Conservation (phyloP, 2,113 vertebrate genomes). For the Otolemur garnettii region DNA sequence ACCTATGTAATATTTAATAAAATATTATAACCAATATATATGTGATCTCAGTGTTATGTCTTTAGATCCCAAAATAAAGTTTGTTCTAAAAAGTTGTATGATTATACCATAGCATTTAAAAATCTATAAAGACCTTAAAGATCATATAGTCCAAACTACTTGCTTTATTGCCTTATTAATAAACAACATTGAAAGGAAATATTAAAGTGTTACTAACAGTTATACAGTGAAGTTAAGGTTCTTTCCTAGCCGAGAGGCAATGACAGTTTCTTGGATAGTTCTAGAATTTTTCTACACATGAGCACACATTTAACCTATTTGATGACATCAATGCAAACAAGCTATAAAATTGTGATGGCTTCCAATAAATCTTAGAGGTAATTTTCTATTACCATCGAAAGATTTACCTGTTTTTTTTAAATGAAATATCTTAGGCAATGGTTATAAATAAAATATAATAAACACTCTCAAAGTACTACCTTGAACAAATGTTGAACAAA, state of each 20-base stretch:
- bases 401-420: neutral
- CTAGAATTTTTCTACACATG: neutral
- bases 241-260: neutral
- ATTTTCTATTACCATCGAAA: neutral
- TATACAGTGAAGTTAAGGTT: neutral
- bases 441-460: neutral
- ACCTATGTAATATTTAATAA: neutral
- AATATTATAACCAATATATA: neutral
- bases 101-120: neutral
- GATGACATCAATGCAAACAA: neutral
- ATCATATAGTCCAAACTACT: neutral
- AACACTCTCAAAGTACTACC: neutral
- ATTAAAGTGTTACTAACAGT: neutral
- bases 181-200: neutral
- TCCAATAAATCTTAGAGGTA: neutral
- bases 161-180: neutral
- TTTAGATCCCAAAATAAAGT: neutral
- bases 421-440: conserved; percentile 15
- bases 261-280: neutral
- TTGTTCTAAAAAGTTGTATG: neutral
- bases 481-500: neutral
- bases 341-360: neutral
- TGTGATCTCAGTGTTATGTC: neutral
- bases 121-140: neutral
- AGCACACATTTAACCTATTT: neutral